Conservation (phyloP, 2,113 vertebrate species). For the rabbit (Oryctolagus cuniculus) region DNA sequence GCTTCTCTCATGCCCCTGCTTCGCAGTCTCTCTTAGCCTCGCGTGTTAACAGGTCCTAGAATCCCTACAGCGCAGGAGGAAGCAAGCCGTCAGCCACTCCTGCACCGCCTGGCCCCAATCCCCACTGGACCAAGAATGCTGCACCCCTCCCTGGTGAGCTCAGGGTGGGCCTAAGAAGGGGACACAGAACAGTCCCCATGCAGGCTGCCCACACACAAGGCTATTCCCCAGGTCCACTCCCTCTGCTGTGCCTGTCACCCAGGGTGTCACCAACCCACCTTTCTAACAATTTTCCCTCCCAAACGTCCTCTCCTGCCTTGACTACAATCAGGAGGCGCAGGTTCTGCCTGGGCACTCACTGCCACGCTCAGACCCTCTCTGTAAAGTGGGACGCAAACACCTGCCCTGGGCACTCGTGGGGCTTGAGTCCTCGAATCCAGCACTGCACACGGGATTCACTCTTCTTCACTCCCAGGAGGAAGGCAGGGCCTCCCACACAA, state of each 20-base stretch:
- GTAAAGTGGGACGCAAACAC: not conserved
- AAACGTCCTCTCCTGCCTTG: not conserved
- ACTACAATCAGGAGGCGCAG: not conserved
- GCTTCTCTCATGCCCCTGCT: not conserved
- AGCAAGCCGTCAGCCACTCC: not conserved
- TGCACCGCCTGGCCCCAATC: not conserved
- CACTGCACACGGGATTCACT: not conserved
- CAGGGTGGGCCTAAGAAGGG: not conserved
- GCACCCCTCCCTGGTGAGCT: not conserved
- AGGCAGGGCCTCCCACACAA: not conserved
- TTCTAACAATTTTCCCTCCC: not conserved
- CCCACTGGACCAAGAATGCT: not conserved
- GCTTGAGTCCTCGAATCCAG: not conserved
- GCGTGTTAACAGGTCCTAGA: not conserved
- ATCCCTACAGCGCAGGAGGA: conserved; percentile 2
- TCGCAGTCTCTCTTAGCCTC: not conserved
- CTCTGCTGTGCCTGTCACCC: not conserved
- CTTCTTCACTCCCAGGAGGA: not conserved
- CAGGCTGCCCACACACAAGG: not conserved
- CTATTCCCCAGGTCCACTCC: not conserved
- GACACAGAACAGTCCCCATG: not conserved
- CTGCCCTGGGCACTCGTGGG: not conserved
- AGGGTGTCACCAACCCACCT: not conserved
- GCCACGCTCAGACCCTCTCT: not conserved
- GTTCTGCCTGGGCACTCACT: not conserved